Evolutionary conservation across 2,888 invertebrate genomes (phyloP), one percentile per base, ranked within the genome.

Genomic region (Cerceris ruficornis): DNA sequence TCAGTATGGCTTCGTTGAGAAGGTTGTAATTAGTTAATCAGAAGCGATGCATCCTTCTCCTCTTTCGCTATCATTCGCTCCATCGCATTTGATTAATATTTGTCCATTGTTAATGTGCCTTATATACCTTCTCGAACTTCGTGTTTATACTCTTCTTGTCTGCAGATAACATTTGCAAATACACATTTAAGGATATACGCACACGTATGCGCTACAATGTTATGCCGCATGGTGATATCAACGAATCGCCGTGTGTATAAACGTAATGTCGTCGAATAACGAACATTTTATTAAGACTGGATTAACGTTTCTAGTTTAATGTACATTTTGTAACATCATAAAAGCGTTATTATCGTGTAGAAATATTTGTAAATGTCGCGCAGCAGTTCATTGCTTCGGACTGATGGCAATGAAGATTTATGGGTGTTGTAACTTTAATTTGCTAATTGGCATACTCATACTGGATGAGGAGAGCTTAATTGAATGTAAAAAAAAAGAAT

Each of bases 1-100:
- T 95, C 85, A 95, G 94, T 87, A 94, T 95, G 88, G 95, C 95
- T 85, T 94, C 95, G 85, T 93, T 96, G 88, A 95, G 96, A 86
- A 94, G 95, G 93, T 95, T 95, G 94, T 96, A 95, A 78, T 80
- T 81, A 84, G 58, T 85, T 71, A 81, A 65, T 71, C 69, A 80
- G 70, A 81, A 69, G 49, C 76, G 69, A 69, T 80, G 74, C 69
- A 71, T 79, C 77, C 60, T 73, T 74, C 68, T 60, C 46, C 68
- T 54, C 42, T 64, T 71, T 69, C 67, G 75, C 81, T 82, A 61
- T 72, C 72, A 75, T 73, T 69, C 28, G 75, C 71, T 73, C 78
- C 77, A 77, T 57, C 42, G 68, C 46, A 70, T 75, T 83, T 69
- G 69, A 55, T 73, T 65, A 15, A 69, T 9, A 28, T 60, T 65